Base-by-base conservation (phyloP, 1,140 invertebrate genomes). In the Octopus sinensis region DNA sequence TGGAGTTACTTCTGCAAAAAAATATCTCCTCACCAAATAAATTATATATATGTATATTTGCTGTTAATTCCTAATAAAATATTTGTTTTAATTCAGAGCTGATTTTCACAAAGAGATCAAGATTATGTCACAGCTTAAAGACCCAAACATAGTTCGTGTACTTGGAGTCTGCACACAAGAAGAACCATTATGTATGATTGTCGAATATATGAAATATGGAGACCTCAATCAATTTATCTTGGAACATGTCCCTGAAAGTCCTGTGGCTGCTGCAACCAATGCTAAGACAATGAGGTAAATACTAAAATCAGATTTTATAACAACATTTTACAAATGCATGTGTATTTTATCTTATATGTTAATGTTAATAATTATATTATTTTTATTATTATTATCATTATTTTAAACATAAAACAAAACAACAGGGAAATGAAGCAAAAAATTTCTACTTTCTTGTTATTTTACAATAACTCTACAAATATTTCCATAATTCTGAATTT, bases 181-280 rank as follows among this genome's bases (percentile, higher is more conserved):
- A 80, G 95, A 96, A 84, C 96, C 95, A 0, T 91, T 95, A 23
- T 96, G 95, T 87, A 95, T 97, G 83, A 93, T 97, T 4, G 94
- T 97, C 87, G 96, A 98, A 90, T 97, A 97, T 91, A 92, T 96
- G 86, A 96, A 96, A 86, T 93, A 96, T 84, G 96, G 96, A 7
- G 96, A 98, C 91, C 93, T 98, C 75, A 95, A 95, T 90, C 95
- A 96, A 89, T 97, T 96, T 89, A 92, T 97, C 5, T 95, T 97
- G 83, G 93, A 94, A 23, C 94, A 97, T 88, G 86, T 89, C 13
- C 86, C 90, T 7, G 91, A 91, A 76, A 85, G 84, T 54, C 88
- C 88, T n/a, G 86, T 87, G 51, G 88, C 86, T 9, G 84, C 85
- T 81, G 87, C 87, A 73, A 84, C 85, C 9, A 88, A 88, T 79